phyloP scores from a whole-genome alignment of 1,140 invertebrate species.

The Ceratina japonica region DNA sequence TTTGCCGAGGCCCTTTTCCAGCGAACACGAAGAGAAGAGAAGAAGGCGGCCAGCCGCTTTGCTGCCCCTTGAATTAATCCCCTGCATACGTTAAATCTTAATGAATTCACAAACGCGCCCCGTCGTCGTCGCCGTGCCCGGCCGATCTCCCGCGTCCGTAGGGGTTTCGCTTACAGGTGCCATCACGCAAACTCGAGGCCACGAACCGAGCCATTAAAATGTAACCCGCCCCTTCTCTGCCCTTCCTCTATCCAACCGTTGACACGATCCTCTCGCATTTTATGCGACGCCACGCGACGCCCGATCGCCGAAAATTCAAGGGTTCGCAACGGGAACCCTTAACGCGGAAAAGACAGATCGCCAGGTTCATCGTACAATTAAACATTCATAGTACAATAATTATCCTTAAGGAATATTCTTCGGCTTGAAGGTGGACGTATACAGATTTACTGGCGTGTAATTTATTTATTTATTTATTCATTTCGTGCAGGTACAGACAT shows the following conservation, averaged over 20 bases:
- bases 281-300: slow-evolving; percentile 71
- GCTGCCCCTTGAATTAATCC: slow-evolving; percentile 77
- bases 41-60: slow-evolving; percentile 71
- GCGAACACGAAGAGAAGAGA: slow-evolving; percentile 53
- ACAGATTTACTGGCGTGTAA: background rate
- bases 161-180: slow-evolving; percentile 47
- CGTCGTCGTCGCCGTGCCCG: slow-evolving; percentile 28
- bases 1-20: slow-evolving; percentile 63
- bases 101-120: slow-evolving; percentile 72
- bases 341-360: background rate
- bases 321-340: background rate
- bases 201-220: slow-evolving; percentile 41
- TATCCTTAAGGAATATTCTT: no score
- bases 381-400: no score
- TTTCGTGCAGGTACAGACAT: background rate
- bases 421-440: no score
- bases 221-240: background rate
- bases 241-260: slow-evolving; percentile 1
- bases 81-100: slow-evolving; percentile 72
- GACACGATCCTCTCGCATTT: slow-evolving; percentile 42
- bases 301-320: slow-evolving; percentile 31
- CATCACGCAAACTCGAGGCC: slow-evolving; percentile 34
- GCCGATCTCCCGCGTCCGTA: background rate
- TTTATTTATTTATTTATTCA: slow-evolving; percentile 1
- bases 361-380: no score